Conservation (phyloP, 2,888 invertebrate species). For the Diarsia brunnea region DNA sequence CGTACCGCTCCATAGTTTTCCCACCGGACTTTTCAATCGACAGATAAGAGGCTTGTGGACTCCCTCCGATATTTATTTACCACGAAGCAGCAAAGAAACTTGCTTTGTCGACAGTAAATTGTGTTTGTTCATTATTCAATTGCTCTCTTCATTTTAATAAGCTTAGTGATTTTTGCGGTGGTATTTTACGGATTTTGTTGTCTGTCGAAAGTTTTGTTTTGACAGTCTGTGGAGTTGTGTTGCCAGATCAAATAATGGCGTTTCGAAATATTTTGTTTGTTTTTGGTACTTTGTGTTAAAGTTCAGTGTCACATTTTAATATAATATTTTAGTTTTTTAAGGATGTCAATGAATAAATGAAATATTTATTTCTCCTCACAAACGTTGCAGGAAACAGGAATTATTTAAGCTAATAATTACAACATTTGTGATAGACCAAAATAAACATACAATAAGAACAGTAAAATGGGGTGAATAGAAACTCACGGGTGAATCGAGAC, state of each 20-base stretch:
- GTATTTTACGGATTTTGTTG: conserved; percentile 20
- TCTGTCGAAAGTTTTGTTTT: conserved; percentile 42
- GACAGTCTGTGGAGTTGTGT: conserved; percentile 50
- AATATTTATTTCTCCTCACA: no score
- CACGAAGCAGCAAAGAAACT: conserved; percentile 71
- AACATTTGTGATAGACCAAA: no score
- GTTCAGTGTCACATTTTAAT: conserved; percentile 1
- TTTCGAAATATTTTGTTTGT: conserved; percentile 37
- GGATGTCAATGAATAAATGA: no score
- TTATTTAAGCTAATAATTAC: no score
- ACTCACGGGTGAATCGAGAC: no score
- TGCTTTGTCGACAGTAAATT: conserved; percentile 80
- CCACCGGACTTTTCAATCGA: conserved; percentile 85
- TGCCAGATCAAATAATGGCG: conserved; percentile 38
- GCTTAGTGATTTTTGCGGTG: conserved; percentile 72
- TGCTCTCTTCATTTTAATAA: conserved; percentile 74
- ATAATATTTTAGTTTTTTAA: conserved; percentile 5
- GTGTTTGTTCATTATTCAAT: conserved; percentile 84
- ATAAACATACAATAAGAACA: no score
- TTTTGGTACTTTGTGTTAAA: conserved; percentile 7
- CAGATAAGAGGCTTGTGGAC: conserved; percentile 87
- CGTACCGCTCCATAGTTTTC: conserved; percentile 77
- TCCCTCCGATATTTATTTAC: conserved; percentile 85
- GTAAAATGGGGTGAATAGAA: no score
- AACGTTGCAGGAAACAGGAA: no score